phyloP scores from a whole-genome alignment of 2,113 vertebrate genomes.

The Amphiprion ocellaris region DNA sequence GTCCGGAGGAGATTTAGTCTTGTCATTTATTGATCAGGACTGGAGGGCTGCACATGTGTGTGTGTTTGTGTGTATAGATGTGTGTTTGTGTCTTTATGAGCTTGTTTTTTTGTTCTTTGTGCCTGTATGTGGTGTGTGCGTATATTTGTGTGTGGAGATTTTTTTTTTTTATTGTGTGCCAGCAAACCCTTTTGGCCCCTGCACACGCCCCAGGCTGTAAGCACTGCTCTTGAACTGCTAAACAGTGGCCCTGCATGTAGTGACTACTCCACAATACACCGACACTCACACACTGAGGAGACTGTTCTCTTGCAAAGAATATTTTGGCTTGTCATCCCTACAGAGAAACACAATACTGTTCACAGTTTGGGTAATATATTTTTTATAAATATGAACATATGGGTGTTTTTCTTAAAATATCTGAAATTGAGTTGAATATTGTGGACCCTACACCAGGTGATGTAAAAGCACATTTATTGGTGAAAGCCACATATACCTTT shows the following conservation, averaged over 20 bases:
- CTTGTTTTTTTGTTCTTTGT: slow-evolving; percentile 68
- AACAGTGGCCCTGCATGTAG: slow-evolving; percentile 78
- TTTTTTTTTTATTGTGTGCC: slow-evolving; percentile 76
- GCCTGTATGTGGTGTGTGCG: slow-evolving; percentile 46
- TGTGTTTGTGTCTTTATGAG: slow-evolving; percentile 59
- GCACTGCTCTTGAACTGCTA: slow-evolving; percentile 80
- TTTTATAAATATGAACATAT: neutral
- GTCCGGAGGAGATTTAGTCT: slow-evolving; percentile 85
- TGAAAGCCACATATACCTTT: slow-evolving; percentile 6
- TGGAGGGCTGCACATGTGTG: slow-evolving; percentile 70
- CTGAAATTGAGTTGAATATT: neutral
- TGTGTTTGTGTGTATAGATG: slow-evolving; percentile 35
- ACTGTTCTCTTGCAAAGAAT: slow-evolving; percentile 32
- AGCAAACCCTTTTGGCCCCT: slow-evolving; percentile 79
- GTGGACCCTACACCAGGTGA: neutral
- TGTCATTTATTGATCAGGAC: slow-evolving; percentile 87
- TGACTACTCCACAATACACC: slow-evolving; percentile 62
- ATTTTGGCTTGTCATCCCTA: slow-evolving; percentile 53
- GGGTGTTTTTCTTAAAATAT: neutral
- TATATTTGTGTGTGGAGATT: slow-evolving; percentile 47
- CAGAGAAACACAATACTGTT: slow-evolving; percentile 15
- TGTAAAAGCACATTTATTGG: neutral
- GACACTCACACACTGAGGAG: slow-evolving; percentile 30
- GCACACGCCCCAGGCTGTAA: slow-evolving; percentile 76
- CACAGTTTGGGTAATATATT: neutral